Percentiles rank a stretch among this genome's conserved stretches.
These are phyloP conservation scores for Mesoclemmys tuberculata DNA, from an alignment of 2,113 vertebrate species.

Conservation along the genomic window DNA sequence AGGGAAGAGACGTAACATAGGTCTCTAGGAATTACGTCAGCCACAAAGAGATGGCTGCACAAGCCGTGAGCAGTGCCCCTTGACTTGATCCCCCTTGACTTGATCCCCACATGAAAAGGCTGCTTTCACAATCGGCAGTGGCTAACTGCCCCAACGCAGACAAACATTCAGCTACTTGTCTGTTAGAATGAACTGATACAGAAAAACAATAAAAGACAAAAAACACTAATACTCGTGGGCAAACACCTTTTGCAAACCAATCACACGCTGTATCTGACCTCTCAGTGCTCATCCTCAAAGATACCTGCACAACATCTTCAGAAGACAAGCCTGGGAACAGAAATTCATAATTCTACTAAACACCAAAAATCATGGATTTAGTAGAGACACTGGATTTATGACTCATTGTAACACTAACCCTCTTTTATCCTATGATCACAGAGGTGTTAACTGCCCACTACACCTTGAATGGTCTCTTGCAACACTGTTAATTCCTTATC, in stretches of 20 bases:
- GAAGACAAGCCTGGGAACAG: neutral
- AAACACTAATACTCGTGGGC: neutral
- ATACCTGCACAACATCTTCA: neutral
- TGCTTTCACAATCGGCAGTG: neutral
- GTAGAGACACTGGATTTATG: neutral
- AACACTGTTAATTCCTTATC: neutral
- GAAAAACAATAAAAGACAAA: neutral
- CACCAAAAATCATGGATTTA: neutral
- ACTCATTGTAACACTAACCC: neutral
- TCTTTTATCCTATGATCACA: neutral
- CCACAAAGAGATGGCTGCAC: neutral
- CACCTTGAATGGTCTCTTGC: neutral
- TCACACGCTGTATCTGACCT: neutral
- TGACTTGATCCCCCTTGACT: no score
- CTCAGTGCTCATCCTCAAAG: neutral
- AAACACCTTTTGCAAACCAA: neutral
- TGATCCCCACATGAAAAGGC: no score
- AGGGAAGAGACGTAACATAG: neutral
- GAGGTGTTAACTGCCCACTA: neutral
- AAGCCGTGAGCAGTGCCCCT: neutral
- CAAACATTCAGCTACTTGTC: neutral
- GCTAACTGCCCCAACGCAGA: neutral
- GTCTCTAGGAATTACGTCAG: neutral
- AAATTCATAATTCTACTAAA: neutral
- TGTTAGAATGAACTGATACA: neutral